These are phyloP conservation scores for Brachionus asplanchnoidis DNA, from an alignment of 1,140 invertebrate genomes.

Conservation along the genomic window DNA sequence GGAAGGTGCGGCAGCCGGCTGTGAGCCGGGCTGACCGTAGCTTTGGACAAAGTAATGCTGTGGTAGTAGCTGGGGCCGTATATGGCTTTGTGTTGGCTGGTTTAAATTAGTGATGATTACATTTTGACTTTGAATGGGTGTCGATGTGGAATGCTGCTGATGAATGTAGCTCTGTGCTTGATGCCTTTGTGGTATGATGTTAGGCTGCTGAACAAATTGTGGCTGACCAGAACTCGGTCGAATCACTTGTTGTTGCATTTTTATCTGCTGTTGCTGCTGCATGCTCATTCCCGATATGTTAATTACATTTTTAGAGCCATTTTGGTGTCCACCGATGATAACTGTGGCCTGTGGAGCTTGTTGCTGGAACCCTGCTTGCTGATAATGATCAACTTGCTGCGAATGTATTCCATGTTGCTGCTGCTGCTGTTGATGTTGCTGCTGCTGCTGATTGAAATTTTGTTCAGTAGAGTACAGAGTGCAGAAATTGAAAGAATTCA, in stretches of 20 bases:
- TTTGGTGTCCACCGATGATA: neutral
- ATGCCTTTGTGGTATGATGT: neutral
- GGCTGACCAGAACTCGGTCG: neutral
- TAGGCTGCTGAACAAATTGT: neutral
- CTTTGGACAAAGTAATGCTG: neutral
- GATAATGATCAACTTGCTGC: neutral
- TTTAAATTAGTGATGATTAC: conserved; percentile 12
- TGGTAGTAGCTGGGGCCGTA: neutral
- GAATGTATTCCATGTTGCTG: neutral
- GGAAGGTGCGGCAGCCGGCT: neutral
- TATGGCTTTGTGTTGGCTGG: neutral
- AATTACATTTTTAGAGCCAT: neutral
- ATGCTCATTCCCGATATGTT: neutral
- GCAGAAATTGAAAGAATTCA: too few relatives aligned
- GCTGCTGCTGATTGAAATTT: neutral
- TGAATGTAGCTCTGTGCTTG: neutral
- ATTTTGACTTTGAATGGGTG: neutral
- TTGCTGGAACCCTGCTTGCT: neutral
- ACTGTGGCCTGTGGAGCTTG: neutral
- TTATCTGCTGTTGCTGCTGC: conserved; percentile 7
- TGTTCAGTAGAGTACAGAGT: too few relatives aligned
- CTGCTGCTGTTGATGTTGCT: neutral
- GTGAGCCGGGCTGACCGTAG: neutral
- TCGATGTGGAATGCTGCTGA: neutral
- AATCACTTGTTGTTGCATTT: neutral